Conservation (phyloP, 2,113 vertebrate genomes). For the Stercorarius parasiticus region DNA sequence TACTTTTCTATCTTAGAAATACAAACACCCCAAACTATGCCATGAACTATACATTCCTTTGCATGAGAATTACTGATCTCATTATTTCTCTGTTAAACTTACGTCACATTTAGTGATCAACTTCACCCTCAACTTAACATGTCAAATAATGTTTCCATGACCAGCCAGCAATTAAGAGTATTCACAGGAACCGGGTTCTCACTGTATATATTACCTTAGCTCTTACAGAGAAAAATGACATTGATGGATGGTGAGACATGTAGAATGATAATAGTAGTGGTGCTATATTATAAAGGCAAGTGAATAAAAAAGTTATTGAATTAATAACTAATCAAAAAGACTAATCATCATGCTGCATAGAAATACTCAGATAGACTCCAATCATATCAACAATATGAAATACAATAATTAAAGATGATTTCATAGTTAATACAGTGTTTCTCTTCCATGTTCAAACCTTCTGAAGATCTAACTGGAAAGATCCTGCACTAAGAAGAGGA, state of each 20-base stretch:
- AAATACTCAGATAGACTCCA: not conserved
- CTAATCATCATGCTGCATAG: not conserved
- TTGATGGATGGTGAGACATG: not conserved
- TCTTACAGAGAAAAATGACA: not conserved
- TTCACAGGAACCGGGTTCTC: not conserved
- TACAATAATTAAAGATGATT: not conserved
- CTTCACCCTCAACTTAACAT: not conserved
- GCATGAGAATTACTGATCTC: not conserved
- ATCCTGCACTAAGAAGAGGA: not conserved
- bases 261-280: not conserved
- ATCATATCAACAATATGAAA: not conserved
- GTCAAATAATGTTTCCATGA: not conserved
- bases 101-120: not conserved
- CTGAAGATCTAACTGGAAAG: not conserved
- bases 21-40: not conserved
- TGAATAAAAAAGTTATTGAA: not conserved
- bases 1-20: not conserved
- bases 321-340: not conserved
- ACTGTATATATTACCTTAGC: not conserved
- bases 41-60: not conserved
- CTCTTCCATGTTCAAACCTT: not conserved
- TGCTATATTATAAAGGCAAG: not conserved
- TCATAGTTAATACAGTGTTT: not conserved
- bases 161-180: not conserved
- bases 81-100: not conserved